Base-by-base conservation (phyloP, 1,140 invertebrate genomes). In the Epicauta chinensis region DNA sequence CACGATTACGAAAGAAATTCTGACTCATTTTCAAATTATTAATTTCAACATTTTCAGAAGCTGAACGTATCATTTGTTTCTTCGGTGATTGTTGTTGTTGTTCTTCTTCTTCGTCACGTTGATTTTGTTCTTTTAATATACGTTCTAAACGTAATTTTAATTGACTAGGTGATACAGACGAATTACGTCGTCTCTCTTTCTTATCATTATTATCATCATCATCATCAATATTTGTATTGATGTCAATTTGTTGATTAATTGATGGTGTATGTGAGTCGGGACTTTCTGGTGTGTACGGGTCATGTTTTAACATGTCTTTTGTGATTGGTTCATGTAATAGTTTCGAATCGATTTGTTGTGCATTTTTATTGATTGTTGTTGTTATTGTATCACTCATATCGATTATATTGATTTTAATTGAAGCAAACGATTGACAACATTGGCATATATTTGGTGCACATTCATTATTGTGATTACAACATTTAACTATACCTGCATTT, bases 201-300 rank as follows among this genome's bases (percentile, higher is more conserved):
- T 47, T 42, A 14, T 3, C 36, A 23, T 23, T 23, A 23, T 2
- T 7, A 23, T 7, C 23, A 23, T 23, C 7, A 2, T 23, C 7
- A 23, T 23, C 23, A 23, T 23, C 7, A 23, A 4, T 3, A 52
- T 35, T n/a, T 46, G 37, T n/a, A 35, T 31, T 12, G 44, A 41
- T 13, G 56, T 56, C 16, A 48, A 43, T 23, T 58, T 51, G 16
- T 44, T 42, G 23, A 23, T 12, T 58, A 55, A 12, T 58, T 55
- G 56, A 77, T 7, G 84, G 84, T 41, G 83, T 84, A 56, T 81
- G 82, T 48, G 84, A 86, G 57, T 87, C 84, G 57, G 81, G 76
- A 71, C 84, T 87, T 60, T 87, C 84, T 11, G 84, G 85, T 0
- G 85, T 88, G 56, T 88, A 88, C 1, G 84, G 84, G 66, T 86